Percentiles rank a stretch among this genome's conserved stretches.
phyloP scores from a whole-genome alignment of 2,113 vertebrate species.

The Xenus cinereus region DNA sequence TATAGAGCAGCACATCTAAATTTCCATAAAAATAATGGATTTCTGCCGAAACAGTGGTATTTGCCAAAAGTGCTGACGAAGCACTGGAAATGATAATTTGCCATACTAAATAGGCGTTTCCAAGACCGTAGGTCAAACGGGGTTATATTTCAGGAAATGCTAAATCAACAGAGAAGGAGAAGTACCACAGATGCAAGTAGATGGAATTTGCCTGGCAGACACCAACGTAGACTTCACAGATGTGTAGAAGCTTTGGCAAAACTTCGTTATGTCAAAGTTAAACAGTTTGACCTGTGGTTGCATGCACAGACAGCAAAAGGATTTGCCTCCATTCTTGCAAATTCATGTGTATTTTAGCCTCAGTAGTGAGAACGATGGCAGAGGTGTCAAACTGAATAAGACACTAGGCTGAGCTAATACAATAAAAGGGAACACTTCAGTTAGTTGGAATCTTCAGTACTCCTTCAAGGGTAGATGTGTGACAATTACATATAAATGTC shows the following conservation, averaged over 20 bases:
- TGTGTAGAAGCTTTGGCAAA: background rate
- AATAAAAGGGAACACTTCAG: background rate
- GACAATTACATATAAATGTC: background rate
- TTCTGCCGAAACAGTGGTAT: background rate
- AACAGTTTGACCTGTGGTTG: background rate
- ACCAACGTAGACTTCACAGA: background rate
- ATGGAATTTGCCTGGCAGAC: background rate
- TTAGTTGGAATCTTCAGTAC: background rate
- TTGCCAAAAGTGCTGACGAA: slow-evolving; percentile 38
- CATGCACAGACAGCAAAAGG: background rate
- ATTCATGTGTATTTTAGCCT: background rate
- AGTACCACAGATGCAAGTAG: background rate
- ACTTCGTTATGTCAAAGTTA: background rate
- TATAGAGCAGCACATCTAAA: background rate
- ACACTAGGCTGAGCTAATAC: background rate
- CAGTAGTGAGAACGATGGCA: background rate
- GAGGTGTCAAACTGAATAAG: background rate
- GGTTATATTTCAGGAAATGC: slow-evolving; percentile 46
- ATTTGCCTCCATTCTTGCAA: background rate
- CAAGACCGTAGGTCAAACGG: slow-evolving; percentile 8
- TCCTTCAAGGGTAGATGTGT: background rate
- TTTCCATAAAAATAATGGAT: slow-evolving; percentile 13
- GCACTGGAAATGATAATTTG: slow-evolving; percentile 40
- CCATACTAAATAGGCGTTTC: slow-evolving; percentile 48
- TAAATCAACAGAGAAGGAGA: slow-evolving; percentile 20